Conservation (phyloP, 2,797 vertebrate species). For the Semaprochilodus insignis region DNA sequence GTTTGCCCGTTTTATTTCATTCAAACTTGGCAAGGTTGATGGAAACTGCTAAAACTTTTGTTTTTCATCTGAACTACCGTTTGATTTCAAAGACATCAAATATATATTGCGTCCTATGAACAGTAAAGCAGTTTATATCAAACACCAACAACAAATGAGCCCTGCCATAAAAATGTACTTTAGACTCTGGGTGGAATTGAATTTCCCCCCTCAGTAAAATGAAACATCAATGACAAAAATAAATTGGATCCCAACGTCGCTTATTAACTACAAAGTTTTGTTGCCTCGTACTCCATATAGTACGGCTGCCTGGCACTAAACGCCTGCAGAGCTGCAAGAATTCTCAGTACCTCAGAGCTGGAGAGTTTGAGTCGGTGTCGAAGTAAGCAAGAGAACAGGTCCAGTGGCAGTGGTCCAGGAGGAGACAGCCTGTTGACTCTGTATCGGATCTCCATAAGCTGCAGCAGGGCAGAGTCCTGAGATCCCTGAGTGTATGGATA, state of each 20-base stretch:
- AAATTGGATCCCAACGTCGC: constrained; percentile 44
- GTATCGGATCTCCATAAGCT: constrained; percentile 92
- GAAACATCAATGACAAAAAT: constrained; percentile 68
- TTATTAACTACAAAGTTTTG: constrained; percentile 95
- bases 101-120: constrained; percentile 63
- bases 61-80: constrained; percentile 41
- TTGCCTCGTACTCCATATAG: constrained; percentile 91
- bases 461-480: constrained; percentile 94
- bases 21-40: constrained; percentile 40
- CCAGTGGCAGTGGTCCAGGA: constrained; percentile 86
- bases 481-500: constrained; percentile 98
- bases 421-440: constrained; percentile 96
- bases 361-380: constrained; percentile 96
- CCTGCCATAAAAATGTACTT: constrained; percentile 17
- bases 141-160: constrained; percentile 72
- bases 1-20: constrained; percentile 53
- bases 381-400: constrained; percentile 96
- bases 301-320: constrained; percentile 92
- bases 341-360: constrained; percentile 91
- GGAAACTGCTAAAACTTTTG: constrained; percentile 33
- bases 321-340: constrained; percentile 91
- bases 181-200: constrained; percentile 22
- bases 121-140: constrained; percentile 73
- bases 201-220: constrained; percentile 34
- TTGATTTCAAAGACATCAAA: constrained; percentile 67